Conservation (phyloP, 1,140 invertebrate species). For the Coptotermes formosanus region DNA sequence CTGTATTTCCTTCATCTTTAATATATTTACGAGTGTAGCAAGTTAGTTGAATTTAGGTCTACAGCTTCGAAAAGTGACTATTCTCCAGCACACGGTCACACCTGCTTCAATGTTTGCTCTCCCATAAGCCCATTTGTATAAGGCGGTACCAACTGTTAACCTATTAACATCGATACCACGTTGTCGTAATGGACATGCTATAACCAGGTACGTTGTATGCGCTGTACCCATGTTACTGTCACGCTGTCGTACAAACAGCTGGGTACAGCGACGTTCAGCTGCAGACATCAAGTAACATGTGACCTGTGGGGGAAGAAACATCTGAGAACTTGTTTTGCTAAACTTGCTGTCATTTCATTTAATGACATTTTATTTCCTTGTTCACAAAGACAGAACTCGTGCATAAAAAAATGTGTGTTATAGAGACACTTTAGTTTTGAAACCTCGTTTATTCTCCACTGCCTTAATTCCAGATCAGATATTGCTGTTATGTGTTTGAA, state of each 20-base stretch:
- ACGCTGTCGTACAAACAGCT: not conserved
- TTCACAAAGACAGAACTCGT: no score
- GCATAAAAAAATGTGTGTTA: no score
- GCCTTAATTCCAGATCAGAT: no score
- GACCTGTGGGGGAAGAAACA: not conserved
- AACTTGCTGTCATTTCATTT: not conserved
- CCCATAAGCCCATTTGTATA: not conserved
- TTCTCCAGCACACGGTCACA: not conserved
- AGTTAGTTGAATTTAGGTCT: not conserved
- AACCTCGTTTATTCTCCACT: no score
- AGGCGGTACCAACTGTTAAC: not conserved
- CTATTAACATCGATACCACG: slow-evolving; percentile 2
- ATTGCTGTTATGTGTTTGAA: no score
- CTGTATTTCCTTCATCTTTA: not conserved
- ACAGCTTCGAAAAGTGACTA: not conserved
- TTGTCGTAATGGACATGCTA: not conserved
- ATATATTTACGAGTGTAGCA: not conserved
- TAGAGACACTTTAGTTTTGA: no score
- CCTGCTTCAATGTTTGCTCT: not conserved
- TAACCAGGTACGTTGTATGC: not conserved
- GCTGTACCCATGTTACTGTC: not conserved
- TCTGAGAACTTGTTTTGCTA: not conserved
- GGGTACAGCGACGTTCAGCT: not conserved
- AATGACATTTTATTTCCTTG: no score
- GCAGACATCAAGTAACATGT: not conserved